Percentiles rank a stretch among this genome's conserved stretches.
These are phyloP conservation scores for Wasmannia auropunctata DNA, from an alignment of 1,140 invertebrate genomes.

Conservation along the genomic window DNA sequence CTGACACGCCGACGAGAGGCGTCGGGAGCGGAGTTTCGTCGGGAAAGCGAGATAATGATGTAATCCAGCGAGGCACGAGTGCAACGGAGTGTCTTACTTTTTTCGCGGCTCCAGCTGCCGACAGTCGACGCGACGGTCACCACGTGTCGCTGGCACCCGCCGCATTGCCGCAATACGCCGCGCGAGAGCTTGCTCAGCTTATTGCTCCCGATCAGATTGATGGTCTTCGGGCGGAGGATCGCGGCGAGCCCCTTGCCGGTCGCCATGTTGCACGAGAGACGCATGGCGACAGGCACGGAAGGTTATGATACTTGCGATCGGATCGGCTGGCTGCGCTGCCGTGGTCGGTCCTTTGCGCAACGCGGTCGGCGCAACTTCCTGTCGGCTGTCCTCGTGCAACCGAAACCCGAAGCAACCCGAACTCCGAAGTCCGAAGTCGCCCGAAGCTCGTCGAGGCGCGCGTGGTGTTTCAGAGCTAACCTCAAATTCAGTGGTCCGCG, in stretches of 20 bases:
- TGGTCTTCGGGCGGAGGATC: slow-evolving; percentile 79
- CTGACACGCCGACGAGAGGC: background rate
- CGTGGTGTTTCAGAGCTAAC: background rate
- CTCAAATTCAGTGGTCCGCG: too few relatives aligned
- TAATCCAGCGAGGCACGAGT: slow-evolving; percentile 68
- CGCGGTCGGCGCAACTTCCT: too few relatives aligned
- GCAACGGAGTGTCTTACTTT: slow-evolving; percentile 75
- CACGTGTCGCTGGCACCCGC: slow-evolving; percentile 73
- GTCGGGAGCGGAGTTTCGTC: background rate
- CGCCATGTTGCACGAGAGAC: slow-evolving; percentile 82
- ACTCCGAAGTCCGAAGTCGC: too few relatives aligned
- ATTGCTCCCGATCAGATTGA: slow-evolving; percentile 78
- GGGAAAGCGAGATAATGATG: slow-evolving; percentile 71
- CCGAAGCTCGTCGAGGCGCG: too few relatives aligned
- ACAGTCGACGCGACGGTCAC: slow-evolving; percentile 68
- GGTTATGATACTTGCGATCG: slow-evolving; percentile 1
- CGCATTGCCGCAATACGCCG: slow-evolving; percentile 69
- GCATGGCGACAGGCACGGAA: slow-evolving; percentile 69
- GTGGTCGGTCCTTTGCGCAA: too few relatives aligned
- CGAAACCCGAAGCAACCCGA: too few relatives aligned
- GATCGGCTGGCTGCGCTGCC: too few relatives aligned
- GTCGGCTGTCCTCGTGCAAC: too few relatives aligned
- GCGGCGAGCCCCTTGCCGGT: slow-evolving; percentile 81
- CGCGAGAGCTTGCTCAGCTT: slow-evolving; percentile 75
- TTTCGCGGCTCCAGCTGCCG: slow-evolving; percentile 72